Conservation (phyloP, 2,888 invertebrate genomes). For the Tenthredo distinguenda region DNA sequence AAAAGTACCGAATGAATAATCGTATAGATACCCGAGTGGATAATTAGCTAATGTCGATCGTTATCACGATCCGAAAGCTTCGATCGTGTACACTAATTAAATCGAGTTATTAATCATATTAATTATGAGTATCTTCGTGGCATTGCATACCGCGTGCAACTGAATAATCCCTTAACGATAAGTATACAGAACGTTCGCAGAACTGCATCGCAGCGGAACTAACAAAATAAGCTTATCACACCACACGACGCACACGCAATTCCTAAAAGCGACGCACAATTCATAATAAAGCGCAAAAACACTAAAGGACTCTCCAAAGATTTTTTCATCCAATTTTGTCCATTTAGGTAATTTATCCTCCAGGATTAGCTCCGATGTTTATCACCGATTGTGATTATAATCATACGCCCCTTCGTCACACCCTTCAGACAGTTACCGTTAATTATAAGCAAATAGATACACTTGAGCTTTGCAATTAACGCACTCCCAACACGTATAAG, state of each 20-base stretch:
- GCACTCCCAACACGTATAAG: not conserved
- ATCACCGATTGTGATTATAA: not conserved
- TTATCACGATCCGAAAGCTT: not conserved
- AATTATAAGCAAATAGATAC: slow-evolving; percentile 67
- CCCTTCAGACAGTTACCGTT: slow-evolving; percentile 56
- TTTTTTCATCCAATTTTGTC: not conserved
- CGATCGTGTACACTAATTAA: not conserved
- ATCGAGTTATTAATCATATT: slow-evolving; percentile 14
- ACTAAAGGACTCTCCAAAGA: not conserved
- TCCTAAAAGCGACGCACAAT: too few relatives aligned
- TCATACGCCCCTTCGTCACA: slow-evolving; percentile 5
- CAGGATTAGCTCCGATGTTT: not conserved
- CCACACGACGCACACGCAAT: not conserved
- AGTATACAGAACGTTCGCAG: not conserved
- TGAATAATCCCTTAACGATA: slow-evolving; percentile 1
- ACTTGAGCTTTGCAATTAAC: slow-evolving; percentile 63
- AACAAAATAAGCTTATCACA: too few relatives aligned
- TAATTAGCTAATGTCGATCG: slow-evolving; percentile 29
- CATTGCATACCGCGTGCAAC: slow-evolving; percentile 1
- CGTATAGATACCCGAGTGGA: not conserved
- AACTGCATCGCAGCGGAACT: too few relatives aligned
- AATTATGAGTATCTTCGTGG: not conserved
- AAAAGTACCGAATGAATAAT: slow-evolving; percentile 1
- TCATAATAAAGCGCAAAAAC: not conserved
- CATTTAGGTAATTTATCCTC: not conserved